Percentiles rank a stretch among this genome's conserved stretches.
These are phyloP conservation scores for Galeruca laticollis DNA, from an alignment of 2,888 invertebrate genomes.

Conservation along the genomic window DNA sequence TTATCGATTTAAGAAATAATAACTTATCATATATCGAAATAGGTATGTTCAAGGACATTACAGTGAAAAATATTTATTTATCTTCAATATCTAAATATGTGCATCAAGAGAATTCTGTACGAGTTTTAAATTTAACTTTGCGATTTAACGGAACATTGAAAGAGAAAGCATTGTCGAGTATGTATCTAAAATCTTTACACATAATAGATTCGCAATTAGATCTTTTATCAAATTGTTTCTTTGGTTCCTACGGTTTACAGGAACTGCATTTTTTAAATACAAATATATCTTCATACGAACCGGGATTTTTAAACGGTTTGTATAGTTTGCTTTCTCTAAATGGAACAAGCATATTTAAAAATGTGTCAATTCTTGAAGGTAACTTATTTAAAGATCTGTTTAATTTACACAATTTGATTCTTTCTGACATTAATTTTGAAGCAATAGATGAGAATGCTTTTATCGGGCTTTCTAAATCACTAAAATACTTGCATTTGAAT, in stretches of 20 bases:
- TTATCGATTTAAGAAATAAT: conserved; percentile 30
- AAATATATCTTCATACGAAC: conserved; percentile 14
- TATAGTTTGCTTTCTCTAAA: conserved; percentile 29
- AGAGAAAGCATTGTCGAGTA: conserved; percentile 16
- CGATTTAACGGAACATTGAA: conserved; percentile 20
- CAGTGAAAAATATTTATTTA: background rate
- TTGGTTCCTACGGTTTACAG: conserved; percentile 24
- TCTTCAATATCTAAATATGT: background rate
- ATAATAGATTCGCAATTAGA: conserved; percentile 27
- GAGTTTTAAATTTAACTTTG: background rate
- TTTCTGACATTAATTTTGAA: conserved; percentile 18
- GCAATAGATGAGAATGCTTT: conserved; percentile 18
- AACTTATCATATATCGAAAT: conserved; percentile 10
- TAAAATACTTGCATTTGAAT: conserved; percentile 16
- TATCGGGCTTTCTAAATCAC: background rate
- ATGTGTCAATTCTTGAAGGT: conserved; percentile 5
- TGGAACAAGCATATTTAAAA: conserved; percentile 27
- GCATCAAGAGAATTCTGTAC: conserved; percentile 2
- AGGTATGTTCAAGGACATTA: background rate
- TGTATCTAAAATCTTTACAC: conserved; percentile 18
- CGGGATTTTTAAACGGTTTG: conserved; percentile 27
- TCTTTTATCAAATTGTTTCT: conserved; percentile 14
- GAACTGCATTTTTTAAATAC: conserved; percentile 29
- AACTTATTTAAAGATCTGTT: conserved; percentile 27
- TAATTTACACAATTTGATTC: conserved; percentile 19